Evolutionary conservation across 2,113 vertebrate genomes (phyloP), one percentile per base, ranked within the genome.

Genomic region (Gymnarchus niloticus): DNA sequence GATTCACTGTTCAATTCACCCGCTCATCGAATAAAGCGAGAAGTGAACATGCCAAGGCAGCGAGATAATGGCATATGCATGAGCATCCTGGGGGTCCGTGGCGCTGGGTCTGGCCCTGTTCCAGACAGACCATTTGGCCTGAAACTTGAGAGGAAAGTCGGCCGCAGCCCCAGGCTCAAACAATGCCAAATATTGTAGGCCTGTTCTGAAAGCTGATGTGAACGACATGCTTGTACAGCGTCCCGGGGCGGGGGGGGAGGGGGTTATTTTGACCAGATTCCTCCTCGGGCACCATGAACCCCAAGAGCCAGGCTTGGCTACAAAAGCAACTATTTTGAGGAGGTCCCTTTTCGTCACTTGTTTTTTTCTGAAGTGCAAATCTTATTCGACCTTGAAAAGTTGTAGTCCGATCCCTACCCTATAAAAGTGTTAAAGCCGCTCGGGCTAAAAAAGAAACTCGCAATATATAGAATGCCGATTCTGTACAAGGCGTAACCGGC

Each of bases 301-400:
- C 37, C 78, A 88, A 90, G 76, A 78, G 56, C 85, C 86, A 73
- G 81, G 76, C 56, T 85, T 81, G 25, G 69, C 65, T 90, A 90
- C 88, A 91, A 89, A 88, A 87, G 88, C 89, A 87, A 59, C 91
- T 92, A 92, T 91, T 93, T 93, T 90, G 85, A 90, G 90, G 89
- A 69, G 80, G 48, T 52, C 46, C 6, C 85, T 85, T 90, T 84
- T 90, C 52, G 83, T 87, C 88, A 89, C 87, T 86, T 83, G 86
- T 56, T 88, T 48, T 87, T 77, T 81, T 87, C 87, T 61, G 88
- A 86, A 84, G 54, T 57, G 81, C 7, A 56, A n/a, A 52, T 48
- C 73, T 86, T 78, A 83, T 84, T 65, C 89, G 86, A 90, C 89
- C 89, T 87, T 87, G 78, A 80, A 87, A 77, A 76, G 49, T 69